Evolutionary conservation across 2,888 invertebrate species (phyloP).

Genomic region (Drosophila merina): DNA sequence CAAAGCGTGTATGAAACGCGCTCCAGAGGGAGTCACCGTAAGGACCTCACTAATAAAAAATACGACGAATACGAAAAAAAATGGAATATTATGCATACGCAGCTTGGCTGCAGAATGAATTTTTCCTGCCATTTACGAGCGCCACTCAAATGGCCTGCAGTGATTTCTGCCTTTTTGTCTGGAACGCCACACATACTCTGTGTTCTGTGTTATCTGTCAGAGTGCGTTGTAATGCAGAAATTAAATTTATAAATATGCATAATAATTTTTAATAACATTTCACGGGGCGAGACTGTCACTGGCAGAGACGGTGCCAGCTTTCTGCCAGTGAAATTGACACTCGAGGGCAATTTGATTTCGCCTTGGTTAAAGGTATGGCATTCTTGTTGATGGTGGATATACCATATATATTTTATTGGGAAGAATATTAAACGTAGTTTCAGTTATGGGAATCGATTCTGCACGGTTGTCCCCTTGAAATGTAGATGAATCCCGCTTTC

Average conservation of each 20-base stretch:
- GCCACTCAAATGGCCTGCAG: slow-evolving; percentile 56
- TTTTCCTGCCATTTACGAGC: slow-evolving; percentile 47
- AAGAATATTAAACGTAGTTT: slow-evolving; percentile 3
- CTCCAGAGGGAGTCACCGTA: slow-evolving; percentile 9
- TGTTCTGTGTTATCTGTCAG: slow-evolving; percentile 39
- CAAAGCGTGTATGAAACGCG: slow-evolving; percentile 43
- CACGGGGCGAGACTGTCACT: slow-evolving; percentile 29
- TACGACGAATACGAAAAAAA: slow-evolving; percentile 9
- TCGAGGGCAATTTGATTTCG: slow-evolving; percentile 32
- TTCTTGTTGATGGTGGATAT: not conserved
- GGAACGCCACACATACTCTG: slow-evolving; percentile 4
- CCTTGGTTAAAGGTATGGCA: slow-evolving; percentile 16
- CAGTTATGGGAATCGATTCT: not conserved
- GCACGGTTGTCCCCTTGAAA: too few species aligned
- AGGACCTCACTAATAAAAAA: slow-evolving; percentile 21
- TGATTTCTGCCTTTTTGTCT: slow-evolving; percentile 48
- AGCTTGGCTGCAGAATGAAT: slow-evolving; percentile 26
- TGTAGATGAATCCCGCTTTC: not conserved
- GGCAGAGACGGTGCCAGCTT: slow-evolving; percentile 13
- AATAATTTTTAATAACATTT: slow-evolving; percentile 61
- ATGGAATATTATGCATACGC: slow-evolving; percentile 47
- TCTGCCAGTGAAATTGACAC: slow-evolving; percentile 29
- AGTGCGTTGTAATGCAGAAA: slow-evolving; percentile 62
- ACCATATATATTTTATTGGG: not conserved
- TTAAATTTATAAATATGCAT: slow-evolving; percentile 71